Conservation (phyloP, 1,140 invertebrate genomes). For the Pachypsylla venusta region DNA sequence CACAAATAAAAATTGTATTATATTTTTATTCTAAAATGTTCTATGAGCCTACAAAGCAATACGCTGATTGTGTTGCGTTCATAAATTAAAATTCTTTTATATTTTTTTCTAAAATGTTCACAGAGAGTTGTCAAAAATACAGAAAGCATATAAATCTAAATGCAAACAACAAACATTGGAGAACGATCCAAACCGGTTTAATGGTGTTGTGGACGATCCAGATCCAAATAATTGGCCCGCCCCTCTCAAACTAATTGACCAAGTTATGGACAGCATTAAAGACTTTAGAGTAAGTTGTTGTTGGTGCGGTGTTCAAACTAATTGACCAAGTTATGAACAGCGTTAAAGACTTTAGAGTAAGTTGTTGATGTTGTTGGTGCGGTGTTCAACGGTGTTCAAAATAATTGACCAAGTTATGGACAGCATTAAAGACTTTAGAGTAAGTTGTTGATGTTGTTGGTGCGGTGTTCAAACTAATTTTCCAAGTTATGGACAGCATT, state of each 20-base stretch:
- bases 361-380: too few species aligned
- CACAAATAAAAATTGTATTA: too few species aligned
- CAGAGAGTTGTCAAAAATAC: constrained; percentile 53
- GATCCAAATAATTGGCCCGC: constrained; percentile 58
- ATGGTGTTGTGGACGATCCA: constrained; percentile 54
- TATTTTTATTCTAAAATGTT: too few species aligned
- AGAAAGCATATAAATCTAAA: constrained; percentile 64
- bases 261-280: constrained; percentile 40
- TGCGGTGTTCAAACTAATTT: too few species aligned
- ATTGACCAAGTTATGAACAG: not conserved
- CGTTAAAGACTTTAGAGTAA: too few species aligned
- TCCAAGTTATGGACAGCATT: too few species aligned
- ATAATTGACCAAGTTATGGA: constrained; percentile 32
- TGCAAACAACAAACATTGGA: constrained; percentile 57
- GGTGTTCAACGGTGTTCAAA: too few species aligned
- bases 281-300: constrained; percentile 47
- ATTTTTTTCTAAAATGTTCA: constrained; percentile 23
- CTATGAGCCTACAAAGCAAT: too few species aligned
- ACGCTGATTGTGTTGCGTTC: not conserved
- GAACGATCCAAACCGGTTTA: constrained; percentile 43
- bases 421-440: constrained; percentile 63
- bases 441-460: too few species aligned
- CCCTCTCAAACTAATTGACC: constrained; percentile 48
- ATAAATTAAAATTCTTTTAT: too few species aligned
- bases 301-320: not conserved